Base-by-base conservation (phyloP, 2,888 invertebrate species). In the Stegophylla sp. region DNA sequence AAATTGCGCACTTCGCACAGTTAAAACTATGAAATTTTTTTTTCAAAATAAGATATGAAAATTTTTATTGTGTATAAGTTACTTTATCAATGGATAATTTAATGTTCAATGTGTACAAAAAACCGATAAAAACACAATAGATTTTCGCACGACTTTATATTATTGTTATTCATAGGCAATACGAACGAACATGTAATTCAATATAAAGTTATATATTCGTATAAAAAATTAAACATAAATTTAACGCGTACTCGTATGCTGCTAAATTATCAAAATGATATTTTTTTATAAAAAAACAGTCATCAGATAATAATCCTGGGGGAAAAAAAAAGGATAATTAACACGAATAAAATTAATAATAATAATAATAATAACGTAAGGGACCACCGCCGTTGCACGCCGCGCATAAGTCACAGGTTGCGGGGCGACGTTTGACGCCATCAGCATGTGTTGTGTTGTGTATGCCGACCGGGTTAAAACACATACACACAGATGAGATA, bases 261-360 rank as follows among this genome's bases (percentile, higher is more conserved):
- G 53, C 20, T 53, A n/a, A 20, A 17, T 51, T 51, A 51, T 17
- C 15, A 34, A 34, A 5, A 5, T 34, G 34, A 34, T 1, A 17
- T 13, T 15, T 61, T 28, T 26, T 13, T 15, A 28, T 26, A 5
- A 15, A 28, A 15, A 61, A 15, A 61, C 59, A 28, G 28, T 10
- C 28, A 48, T 26, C 48, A 51, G 28, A 56, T 59, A 56, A 56
- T 72, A 45, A 45, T 72, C 56, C 56, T 59, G 45, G 45, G 59
- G 45, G 45, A 45, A 45, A 59, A 43, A 15, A 56, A 72, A 73
- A 9, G 61, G 45, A 73, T 61, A 61, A 64, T 74, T 74, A 74
- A 64, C 74, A 64, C 34, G 23, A 48, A 51, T 59, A 59, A 73
- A 73, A 73, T 73, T 61, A 71, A 53, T 71, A 71, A 45, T 41